Evolutionary conservation across 2,113 vertebrate genomes (phyloP), one percentile per base, ranked within the genome.

Genomic region (Pseudorasbora parva): DNA sequence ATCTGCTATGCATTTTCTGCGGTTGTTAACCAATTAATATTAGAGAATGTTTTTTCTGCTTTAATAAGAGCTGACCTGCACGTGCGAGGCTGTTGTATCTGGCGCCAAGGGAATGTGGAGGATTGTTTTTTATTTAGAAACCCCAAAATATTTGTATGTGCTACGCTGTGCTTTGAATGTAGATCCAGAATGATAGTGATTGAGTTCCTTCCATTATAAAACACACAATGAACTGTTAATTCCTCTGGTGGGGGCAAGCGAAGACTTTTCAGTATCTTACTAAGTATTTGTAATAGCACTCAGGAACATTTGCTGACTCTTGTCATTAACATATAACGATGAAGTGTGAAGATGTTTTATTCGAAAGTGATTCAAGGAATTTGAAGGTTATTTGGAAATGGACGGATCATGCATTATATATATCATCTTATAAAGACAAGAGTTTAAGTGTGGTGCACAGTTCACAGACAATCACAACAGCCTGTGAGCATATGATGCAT

Each of bases 31-130:
- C 8, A 19, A 30, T 47, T 33, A 23, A 54, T 56, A 27, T 54
- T 9, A 60, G 37, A 54, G 15, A 81, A 74, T 75, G 78, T 81
- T 73, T n/a, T n/a, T 19, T 75, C 43, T 83, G 72, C 59, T 77
- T 68, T 72, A 41, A 69, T 33, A 33, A 45, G 60, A 51, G 62
- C 66, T 59, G 33, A 30, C 23, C 43, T 86, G 73, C 66, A 69
- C 59, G 84, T 15, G 21, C 14, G 45, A 21, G 27, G 14, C 71
- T 62, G 57, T 76, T 74, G 11, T 66, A 23, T 37, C 45, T 81
- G 17, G 14, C 27, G 37, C 25, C 47, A 54, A 77, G 74, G 56
- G 76, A 21, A 78, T 62, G 56, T 10, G 27, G n/a, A 77, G 51
- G 30, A 41, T 41, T 17, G 41, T 7, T 14, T 60, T 56, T 78